A percentile compares a stretch with the other conserved stretches of the same genome.
phyloP scores from a whole-genome alignment of 1,140 invertebrate genomes.

The Caenorhabditis latens region DNA sequence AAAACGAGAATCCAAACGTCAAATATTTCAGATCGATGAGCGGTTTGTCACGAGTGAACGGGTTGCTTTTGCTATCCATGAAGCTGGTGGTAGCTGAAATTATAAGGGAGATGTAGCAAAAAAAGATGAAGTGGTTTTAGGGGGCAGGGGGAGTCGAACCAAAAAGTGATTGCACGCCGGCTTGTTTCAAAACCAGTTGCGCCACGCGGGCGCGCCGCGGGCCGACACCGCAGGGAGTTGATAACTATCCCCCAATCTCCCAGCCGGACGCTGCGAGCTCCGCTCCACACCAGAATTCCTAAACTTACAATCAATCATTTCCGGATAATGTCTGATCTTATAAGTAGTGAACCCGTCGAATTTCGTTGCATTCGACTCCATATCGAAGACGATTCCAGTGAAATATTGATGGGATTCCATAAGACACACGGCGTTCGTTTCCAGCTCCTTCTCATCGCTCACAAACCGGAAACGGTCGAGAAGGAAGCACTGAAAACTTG shows the following conservation, averaged over 20 bases:
- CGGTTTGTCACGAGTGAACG: conserved; percentile 69
- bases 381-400: conserved; percentile 69
- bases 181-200: too few relatives aligned
- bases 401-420: conserved; percentile 66
- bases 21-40: conserved; percentile 79
- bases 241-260: too few relatives aligned
- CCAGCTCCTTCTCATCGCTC: background rate
- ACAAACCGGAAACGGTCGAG: conserved; percentile 33
- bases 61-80: conserved; percentile 64
- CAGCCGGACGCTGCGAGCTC: too few relatives aligned
- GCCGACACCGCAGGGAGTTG: too few relatives aligned
- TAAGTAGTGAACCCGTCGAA: conserved; percentile 65
- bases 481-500: background rate
- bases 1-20: conserved; percentile 79
- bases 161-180: too few relatives aligned
- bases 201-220: too few relatives aligned
- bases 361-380: conserved; percentile 57
- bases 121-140: background rate
- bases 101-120: background rate
- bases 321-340: conserved; percentile 71
- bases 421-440: conserved; percentile 66
- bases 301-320: conserved; percentile 71
- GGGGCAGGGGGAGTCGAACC: too few relatives aligned
- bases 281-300: background rate
- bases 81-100: conserved; percentile 68